Percentiles rank a stretch among this genome's conserved stretches.
Evolutionary conservation across 2,888 invertebrate species (phyloP).

Genomic region (Cataglyphis rosenhaueri): DNA sequence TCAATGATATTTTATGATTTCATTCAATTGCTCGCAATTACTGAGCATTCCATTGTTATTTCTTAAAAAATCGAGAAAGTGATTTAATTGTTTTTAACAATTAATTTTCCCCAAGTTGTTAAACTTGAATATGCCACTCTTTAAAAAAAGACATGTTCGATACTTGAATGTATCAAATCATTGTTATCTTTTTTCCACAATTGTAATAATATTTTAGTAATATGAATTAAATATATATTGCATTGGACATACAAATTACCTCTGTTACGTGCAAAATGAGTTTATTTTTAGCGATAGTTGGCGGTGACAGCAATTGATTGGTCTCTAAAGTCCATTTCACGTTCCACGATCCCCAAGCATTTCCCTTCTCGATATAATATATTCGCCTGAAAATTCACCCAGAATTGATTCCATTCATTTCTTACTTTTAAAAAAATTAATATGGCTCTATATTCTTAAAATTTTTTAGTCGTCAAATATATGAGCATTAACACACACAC

Average conservation of each 20-base stretch:
- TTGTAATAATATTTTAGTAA: conserved; percentile 5
- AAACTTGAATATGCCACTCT: background rate
- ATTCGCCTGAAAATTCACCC: conserved; percentile 87
- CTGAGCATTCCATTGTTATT: background rate
- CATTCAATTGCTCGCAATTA: background rate
- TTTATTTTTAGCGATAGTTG: conserved; percentile 87
- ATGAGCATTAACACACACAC: background rate
- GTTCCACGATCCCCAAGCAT: conserved; percentile 90
- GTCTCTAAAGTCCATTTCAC: conserved; percentile 91
- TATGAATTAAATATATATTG: conserved; percentile 5
- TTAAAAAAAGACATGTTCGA: background rate
- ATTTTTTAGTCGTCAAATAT: background rate
- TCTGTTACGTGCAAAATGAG: conserved; percentile 91
- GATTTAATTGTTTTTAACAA: background rate
- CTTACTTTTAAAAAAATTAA: background rate
- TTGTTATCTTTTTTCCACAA: background rate
- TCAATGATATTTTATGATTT: background rate
- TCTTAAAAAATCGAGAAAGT: background rate
- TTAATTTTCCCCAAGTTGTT: background rate
- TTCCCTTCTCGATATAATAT: conserved; percentile 90
- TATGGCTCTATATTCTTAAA: background rate
- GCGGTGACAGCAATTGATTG: conserved; percentile 90
- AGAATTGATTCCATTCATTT: background rate
- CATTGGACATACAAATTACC: conserved; percentile 86
- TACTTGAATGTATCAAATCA: background rate